Conservation (phyloP, 2,797 vertebrate genomes). For the Mormyrus hasselquistii region DNA sequence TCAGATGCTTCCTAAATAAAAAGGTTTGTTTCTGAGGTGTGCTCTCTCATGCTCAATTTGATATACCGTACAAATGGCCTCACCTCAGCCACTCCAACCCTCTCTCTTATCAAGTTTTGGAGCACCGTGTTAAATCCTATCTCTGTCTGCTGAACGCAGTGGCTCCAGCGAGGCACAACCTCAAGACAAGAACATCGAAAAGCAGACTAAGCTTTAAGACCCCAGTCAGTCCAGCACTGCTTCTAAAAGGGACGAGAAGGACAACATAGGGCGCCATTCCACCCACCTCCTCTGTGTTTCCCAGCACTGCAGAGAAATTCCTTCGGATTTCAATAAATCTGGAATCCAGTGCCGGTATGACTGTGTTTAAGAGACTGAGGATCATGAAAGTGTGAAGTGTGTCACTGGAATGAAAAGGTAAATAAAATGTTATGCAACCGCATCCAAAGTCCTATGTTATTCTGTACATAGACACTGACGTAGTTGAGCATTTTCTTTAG, state of each 20-base stretch:
- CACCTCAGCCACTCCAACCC: slow-evolving; percentile 18
- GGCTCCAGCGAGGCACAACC: slow-evolving; percentile 58
- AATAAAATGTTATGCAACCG: background rate
- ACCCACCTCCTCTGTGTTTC: slow-evolving; percentile 47
- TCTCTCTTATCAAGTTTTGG: slow-evolving; percentile 45
- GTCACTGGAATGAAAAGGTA: slow-evolving; percentile 33
- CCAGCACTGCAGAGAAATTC: slow-evolving; percentile 44
- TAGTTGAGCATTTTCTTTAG: background rate
- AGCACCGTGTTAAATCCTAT: slow-evolving; percentile 57
- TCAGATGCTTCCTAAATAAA: background rate
- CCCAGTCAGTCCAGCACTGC: background rate
- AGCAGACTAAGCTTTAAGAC: background rate
- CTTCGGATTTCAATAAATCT: slow-evolving; percentile 53
- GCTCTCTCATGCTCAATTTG: background rate
- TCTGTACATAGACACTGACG: background rate
- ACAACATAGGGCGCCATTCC: background rate
- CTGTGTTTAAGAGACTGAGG: slow-evolving; percentile 61
- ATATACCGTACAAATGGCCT: background rate
- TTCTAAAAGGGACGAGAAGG: background rate
- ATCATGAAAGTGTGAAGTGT: slow-evolving; percentile 67
- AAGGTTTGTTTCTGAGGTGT: background rate
- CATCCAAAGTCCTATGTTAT: background rate
- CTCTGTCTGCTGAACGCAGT: slow-evolving; percentile 57
- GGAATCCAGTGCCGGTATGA: slow-evolving; percentile 64
- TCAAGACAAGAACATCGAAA: slow-evolving; percentile 32